phyloP scores from a whole-genome alignment of 2,888 invertebrate genomes.

The Cheilosia variabilis region DNA sequence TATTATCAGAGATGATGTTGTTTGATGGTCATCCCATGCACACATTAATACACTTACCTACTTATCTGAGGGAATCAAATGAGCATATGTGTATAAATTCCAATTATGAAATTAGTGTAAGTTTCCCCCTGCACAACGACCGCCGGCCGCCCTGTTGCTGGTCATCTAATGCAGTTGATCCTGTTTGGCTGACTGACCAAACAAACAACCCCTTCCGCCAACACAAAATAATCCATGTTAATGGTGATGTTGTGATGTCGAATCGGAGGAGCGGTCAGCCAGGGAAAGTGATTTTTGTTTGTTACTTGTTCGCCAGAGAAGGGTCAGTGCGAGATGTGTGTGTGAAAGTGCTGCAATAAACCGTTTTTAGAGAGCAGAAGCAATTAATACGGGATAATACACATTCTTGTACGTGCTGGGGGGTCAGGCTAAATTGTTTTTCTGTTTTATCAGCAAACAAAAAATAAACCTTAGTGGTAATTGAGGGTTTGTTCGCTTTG shows the following conservation, averaged over 20 bases:
- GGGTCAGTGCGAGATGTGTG: constrained; percentile 17
- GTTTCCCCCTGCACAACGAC: not conserved
- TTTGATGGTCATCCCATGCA: constrained; percentile 46
- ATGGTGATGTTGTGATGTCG: not conserved
- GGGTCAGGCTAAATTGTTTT: not conserved
- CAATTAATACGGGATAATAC: constrained; percentile 42
- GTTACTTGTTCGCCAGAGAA: not conserved
- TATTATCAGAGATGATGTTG: constrained; percentile 60
- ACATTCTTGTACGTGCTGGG: not conserved
- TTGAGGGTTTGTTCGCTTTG: not conserved
- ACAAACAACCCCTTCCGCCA: constrained; percentile 41
- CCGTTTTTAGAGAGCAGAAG: constrained; percentile 15
- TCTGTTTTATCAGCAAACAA: not conserved
- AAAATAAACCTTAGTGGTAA: not conserved
- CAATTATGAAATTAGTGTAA: constrained; percentile 70
- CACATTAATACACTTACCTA: constrained; percentile 44
- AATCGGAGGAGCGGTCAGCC: constrained; percentile 14
- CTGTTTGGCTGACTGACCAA: constrained; percentile 50
- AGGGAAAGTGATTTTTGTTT: constrained; percentile 13
- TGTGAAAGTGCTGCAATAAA: constrained; percentile 43
- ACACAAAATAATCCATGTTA: constrained; percentile 18
- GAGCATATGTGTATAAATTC: constrained; percentile 48
- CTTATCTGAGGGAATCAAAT: constrained; percentile 48
- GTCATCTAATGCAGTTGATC: constrained; percentile 56
- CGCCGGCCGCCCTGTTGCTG: constrained; percentile 35